These are phyloP conservation scores for Hirtodrosophila duncani DNA, from an alignment of 2,888 invertebrate genomes.

Conservation along the genomic window DNA sequence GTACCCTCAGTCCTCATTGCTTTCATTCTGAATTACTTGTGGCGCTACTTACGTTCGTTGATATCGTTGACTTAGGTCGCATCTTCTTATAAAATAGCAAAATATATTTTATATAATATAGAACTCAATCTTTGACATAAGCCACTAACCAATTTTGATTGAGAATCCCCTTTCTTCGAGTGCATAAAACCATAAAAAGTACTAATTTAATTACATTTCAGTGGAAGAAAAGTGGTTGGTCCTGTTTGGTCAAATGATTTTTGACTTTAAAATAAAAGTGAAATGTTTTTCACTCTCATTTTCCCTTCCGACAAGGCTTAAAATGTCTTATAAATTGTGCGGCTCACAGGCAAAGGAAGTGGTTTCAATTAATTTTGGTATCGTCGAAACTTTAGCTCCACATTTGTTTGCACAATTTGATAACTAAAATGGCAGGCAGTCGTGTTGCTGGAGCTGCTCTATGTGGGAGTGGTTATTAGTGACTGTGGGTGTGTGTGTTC, in stretches of 20 bases:
- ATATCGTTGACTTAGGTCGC: no score
- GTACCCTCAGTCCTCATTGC: no score
- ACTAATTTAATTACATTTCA: slow-evolving; percentile 52
- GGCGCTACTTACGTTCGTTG: no score
- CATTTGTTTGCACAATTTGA: slow-evolving; percentile 58
- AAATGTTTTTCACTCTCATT: slow-evolving; percentile 14
- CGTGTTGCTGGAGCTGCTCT: not conserved
- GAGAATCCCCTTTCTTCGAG: not conserved
- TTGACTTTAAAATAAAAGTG: slow-evolving; percentile 25
- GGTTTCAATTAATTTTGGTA: slow-evolving; percentile 59
- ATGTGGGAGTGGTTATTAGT: not conserved
- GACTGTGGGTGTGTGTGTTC: slow-evolving; percentile 2
- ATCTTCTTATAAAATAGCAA: no score
- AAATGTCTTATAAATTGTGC: slow-evolving; percentile 26
- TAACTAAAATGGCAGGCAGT: slow-evolving; percentile 32
- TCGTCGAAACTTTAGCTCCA: slow-evolving; percentile 40
- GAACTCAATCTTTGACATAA: no score
- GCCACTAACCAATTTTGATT: no score
- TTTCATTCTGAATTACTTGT: no score
- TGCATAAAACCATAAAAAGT: slow-evolving; percentile 23
- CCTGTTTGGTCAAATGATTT: slow-evolving; percentile 30
- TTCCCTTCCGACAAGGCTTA: not conserved
- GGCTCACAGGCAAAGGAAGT: slow-evolving; percentile 16
- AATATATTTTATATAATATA: no score
- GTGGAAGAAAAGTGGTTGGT: slow-evolving; percentile 12